Conservation (phyloP, 2,888 invertebrate genomes). For the Halictus quadricinctus region DNA sequence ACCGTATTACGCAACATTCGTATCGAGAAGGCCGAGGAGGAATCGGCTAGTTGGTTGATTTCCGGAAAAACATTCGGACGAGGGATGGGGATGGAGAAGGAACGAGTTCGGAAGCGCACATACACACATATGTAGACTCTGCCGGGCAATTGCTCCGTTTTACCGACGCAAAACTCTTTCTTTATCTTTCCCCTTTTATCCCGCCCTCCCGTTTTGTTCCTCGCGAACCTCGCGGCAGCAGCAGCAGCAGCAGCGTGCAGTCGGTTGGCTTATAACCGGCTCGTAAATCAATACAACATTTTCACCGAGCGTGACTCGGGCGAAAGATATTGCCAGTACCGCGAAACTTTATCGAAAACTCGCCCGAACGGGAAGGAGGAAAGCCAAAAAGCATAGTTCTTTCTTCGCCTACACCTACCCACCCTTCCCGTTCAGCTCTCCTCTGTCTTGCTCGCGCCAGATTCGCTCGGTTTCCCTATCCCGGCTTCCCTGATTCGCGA, state of each 20-base stretch:
- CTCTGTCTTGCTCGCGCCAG: neutral
- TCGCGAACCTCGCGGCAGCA: constrained; percentile 45
- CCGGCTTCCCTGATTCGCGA: constrained; percentile 12
- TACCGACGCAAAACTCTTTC: constrained; percentile 48
- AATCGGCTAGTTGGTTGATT: constrained; percentile 41
- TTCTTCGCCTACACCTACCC: constrained; percentile 23
- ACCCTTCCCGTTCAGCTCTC: neutral
- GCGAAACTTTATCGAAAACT: constrained; percentile 79
- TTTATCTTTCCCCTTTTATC: constrained; percentile 41
- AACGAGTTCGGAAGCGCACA: constrained; percentile 18
- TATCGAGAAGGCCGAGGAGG: constrained; percentile 1
- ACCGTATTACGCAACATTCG: constrained; percentile 8
- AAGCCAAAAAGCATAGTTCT: constrained; percentile 59
- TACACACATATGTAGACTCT: constrained; percentile 12
- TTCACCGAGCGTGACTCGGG: constrained; percentile 70
- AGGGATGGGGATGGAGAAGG: neutral
- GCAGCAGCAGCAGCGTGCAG: constrained; percentile 48
- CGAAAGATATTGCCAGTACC: constrained; percentile 73
- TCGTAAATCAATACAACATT: constrained; percentile 73
- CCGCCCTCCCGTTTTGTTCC: constrained; percentile 36
- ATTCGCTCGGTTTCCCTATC: neutral
- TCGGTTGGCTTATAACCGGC: constrained; percentile 67
- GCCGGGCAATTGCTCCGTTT: constrained; percentile 49
- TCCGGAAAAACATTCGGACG: constrained; percentile 38
- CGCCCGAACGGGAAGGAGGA: constrained; percentile 63